Percentiles rank a stretch among this genome's conserved stretches.
Evolutionary conservation across 2,888 invertebrate species (phyloP).

Genomic region (Drosophila incognita): DNA sequence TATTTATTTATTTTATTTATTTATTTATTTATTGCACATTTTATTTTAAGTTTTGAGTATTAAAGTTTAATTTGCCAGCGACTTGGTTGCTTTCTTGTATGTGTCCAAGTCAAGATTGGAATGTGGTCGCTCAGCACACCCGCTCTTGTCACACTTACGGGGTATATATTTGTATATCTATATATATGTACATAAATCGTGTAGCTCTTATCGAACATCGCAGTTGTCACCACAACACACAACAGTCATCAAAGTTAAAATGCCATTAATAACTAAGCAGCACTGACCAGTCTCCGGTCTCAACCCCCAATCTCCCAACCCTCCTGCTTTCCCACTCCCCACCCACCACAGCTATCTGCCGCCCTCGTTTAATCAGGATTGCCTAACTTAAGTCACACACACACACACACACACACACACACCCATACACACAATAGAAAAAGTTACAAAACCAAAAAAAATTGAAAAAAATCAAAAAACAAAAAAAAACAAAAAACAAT

Average conservation of each 20-base stretch:
- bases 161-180: conserved; percentile 4
- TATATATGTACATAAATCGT: neutral
- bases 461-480: conserved; percentile 5
- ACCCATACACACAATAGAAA: neutral
- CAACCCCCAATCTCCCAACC: neutral
- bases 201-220: conserved; percentile 36
- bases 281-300: conserved; percentile 23
- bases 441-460: conserved; percentile 6
- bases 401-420: conserved; percentile 8
- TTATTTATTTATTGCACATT: too few relatives aligned
- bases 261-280: conserved; percentile 71
- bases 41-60: neutral
- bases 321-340: neutral
- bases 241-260: conserved; percentile 72
- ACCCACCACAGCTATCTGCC: neutral
- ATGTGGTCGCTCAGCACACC: neutral
- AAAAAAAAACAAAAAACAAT: neutral
- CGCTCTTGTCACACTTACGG: neutral
- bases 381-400: conserved; percentile 24
- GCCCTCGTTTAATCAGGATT: conserved; percentile 14
- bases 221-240: conserved; percentile 46
- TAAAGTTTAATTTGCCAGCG: neutral
- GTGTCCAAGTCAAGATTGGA: neutral
- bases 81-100: too few relatives aligned
- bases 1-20: too few relatives aligned